Percentiles rank a stretch among this genome's conserved stretches.
These are phyloP conservation scores for Maconellicoccus hirsutus DNA, from an alignment of 1,140 invertebrate species.

Conservation along the genomic window DNA sequence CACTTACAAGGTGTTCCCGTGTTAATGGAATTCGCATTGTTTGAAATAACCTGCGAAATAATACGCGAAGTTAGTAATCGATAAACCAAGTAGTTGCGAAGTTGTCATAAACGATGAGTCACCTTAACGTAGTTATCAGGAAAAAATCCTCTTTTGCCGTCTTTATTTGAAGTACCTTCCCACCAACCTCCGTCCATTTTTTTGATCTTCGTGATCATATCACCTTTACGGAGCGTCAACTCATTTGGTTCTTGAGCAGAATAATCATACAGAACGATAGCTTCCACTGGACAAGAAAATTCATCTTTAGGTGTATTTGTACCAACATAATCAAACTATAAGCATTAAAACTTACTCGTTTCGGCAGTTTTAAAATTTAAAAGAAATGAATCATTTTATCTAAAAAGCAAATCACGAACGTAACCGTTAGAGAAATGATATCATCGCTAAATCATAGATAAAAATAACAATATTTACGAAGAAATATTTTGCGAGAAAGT, in stretches of 20 bases:
- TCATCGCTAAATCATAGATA: no score
- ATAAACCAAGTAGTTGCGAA: background rate
- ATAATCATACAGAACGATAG: slow-evolving; percentile 70
- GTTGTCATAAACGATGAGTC: slow-evolving; percentile 25
- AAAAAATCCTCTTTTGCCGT: slow-evolving; percentile 84
- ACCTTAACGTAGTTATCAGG: slow-evolving; percentile 92
- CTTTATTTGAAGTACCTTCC: slow-evolving; percentile 76
- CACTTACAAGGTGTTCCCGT: background rate
- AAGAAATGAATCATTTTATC: no score
- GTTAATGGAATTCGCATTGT: background rate
- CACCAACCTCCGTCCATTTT: slow-evolving; percentile 88
- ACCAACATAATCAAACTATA: no score
- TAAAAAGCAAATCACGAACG: no score
- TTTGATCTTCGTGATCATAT: slow-evolving; percentile 72
- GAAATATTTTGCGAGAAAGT: no score
- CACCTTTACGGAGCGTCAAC: slow-evolving; percentile 74
- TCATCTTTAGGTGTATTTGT: no score
- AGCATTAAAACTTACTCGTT: no score
- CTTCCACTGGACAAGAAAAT: no score
- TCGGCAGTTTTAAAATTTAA: no score
- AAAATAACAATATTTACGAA: no score
- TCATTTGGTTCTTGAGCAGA: slow-evolving; percentile 68
- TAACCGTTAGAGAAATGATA: no score
- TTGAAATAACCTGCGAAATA: background rate
- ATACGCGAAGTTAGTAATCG: background rate